A percentile compares a stretch with the other conserved stretches of the same genome.
Conservation (phyloP, 2,797 vertebrate species). For the Pseudomugil tenellus region DNA sequence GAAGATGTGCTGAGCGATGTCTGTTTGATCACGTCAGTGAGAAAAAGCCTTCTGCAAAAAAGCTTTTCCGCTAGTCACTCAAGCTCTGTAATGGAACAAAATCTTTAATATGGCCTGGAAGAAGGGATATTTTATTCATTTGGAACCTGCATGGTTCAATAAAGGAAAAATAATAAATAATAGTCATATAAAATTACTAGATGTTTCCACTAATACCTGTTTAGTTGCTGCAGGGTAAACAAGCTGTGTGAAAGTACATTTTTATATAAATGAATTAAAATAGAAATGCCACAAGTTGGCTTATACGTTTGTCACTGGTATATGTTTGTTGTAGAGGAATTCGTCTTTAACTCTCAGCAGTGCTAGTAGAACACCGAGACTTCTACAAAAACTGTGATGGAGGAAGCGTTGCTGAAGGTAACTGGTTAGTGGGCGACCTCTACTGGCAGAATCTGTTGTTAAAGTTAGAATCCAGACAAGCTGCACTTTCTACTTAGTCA, state of each 20-base stretch:
- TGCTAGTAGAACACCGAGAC: background rate
- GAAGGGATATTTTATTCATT: background rate
- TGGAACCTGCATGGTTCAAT: background rate
- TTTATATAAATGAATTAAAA: too few relatives aligned
- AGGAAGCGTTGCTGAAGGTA: background rate
- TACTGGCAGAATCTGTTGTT: slow-evolving; percentile 47
- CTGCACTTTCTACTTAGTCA: too few relatives aligned
- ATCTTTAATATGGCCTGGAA: background rate
- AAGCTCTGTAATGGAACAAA: background rate
- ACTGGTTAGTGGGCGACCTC: slow-evolving; percentile 50
- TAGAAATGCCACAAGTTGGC: background rate
- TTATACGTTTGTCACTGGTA: background rate
- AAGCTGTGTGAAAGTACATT: background rate
- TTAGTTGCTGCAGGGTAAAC: background rate
- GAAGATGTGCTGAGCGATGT: background rate
- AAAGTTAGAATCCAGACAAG: too few relatives aligned
- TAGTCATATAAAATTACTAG: background rate
- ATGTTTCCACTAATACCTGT: background rate
- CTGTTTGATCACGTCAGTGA: slow-evolving; percentile 11
- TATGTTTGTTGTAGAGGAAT: background rate
- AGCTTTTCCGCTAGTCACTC: background rate
- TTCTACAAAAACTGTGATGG: background rate
- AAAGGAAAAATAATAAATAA: background rate
- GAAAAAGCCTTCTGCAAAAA: too few relatives aligned
- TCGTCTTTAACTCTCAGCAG: background rate